Base-by-base conservation (phyloP, 2,888 invertebrate genomes). In the Seira sanloemensis region DNA sequence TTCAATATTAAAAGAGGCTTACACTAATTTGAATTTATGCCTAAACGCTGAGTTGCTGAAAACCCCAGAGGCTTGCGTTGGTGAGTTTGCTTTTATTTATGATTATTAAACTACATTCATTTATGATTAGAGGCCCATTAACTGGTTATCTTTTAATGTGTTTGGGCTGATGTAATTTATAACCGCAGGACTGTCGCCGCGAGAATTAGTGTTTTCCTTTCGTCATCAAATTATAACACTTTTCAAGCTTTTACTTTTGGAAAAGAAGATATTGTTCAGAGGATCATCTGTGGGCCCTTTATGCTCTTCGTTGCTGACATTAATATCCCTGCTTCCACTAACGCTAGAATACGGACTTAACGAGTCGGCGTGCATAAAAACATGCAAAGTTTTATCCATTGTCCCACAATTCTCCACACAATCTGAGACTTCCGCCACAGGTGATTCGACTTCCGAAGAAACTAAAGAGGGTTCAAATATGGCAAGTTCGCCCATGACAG, bases 251-350 rank as follows among this genome's bases (percentile, higher is more conserved):
- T 92, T 99, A 78, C 92, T 99, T 69, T 92, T 99, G 83, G 97
- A 98, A 90, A 94, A 95, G 89, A 94, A 96, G 91, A 95, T 98
- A 62, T 94, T 99, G 76, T 96, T 98, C 91, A 97, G 96, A 91
- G 96, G 97, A 78, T 95, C 97, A 21, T 98, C 98, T 0, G 98
- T 98, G 0, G 95, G 97, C 85, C 94, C 95, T 5, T 92, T 99
- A 88, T 98, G 98, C 89, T 94, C 95, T 5, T 94, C 96, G 2
- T 94, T 99, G 89, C 92, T 99, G 76, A 95, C 98, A 4, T 93
- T 99, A 72, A 93, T 98, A 0, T 98, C 98, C 0, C 91, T 99
- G 46, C 94, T 97, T 91, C 99, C 99, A 74, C 95, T 95, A 67
- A 95, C 97, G 92, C 93, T 98, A 88, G 97, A 97, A 91, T 93